Evolutionary conservation across 2,113 vertebrate species (phyloP).

Genomic region (Gnathonemus echidnorhynchus): DNA sequence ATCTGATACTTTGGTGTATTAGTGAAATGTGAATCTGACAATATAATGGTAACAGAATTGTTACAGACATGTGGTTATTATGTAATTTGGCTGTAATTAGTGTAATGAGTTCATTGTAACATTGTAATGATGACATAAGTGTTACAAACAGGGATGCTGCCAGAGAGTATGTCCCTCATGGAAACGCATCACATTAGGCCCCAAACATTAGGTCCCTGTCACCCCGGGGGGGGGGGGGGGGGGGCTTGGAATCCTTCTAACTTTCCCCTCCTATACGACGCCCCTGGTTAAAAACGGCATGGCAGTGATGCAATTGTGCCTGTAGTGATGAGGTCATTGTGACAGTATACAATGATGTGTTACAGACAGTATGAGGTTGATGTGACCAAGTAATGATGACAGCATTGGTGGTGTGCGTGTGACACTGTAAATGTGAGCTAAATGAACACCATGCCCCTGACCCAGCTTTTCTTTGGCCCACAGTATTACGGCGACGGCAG

Average conservation of each 20-base stretch:
- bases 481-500: slow-evolving; percentile 94
- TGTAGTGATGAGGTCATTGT: not conserved
- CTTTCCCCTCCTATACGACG: not conserved
- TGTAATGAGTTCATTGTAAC: not conserved
- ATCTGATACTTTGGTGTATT: not conserved
- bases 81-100: not conserved
- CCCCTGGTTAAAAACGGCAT: not conserved
- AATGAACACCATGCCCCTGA: not conserved
- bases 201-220: not conserved
- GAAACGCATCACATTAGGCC: not conserved
- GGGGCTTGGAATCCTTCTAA: not conserved
- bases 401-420: not conserved
- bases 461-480: not conserved
- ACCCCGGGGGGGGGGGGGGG: not conserved
- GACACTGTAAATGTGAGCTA: not conserved
- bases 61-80: not conserved
- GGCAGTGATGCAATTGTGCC: not conserved
- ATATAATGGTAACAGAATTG: not conserved
- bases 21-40: not conserved
- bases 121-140: not conserved
- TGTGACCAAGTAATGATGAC: not conserved
- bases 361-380: not conserved
- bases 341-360: not conserved
- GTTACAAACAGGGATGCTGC: not conserved
- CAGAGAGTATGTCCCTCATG: not conserved